Evolutionary conservation across 2,888 invertebrate genomes (phyloP).

Genomic region (Octodonta nipae): DNA sequence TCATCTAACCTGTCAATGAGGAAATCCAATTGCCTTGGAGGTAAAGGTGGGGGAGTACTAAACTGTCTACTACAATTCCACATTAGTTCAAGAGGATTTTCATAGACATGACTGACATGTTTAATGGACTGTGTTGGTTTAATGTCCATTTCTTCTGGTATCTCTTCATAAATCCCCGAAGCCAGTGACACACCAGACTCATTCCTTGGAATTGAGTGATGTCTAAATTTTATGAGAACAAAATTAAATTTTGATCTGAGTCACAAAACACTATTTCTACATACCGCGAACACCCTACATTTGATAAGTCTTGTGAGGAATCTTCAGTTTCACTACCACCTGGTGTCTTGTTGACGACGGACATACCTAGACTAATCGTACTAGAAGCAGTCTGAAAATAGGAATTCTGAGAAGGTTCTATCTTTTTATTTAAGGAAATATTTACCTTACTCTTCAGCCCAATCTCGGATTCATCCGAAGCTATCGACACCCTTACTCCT

Average conservation of each 20-base stretch:
- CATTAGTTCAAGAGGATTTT: constrained; percentile 34
- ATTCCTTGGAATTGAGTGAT: constrained; percentile 39
- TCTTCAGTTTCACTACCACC: constrained; percentile 35
- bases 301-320: constrained; percentile 27
- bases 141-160: constrained; percentile 36
- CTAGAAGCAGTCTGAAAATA: constrained; percentile 30
- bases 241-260: no score
- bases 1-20: constrained; percentile 17
- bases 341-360: constrained; percentile 31
- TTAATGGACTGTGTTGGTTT: constrained; percentile 2
- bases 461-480: constrained; percentile 28
- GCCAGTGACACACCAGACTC: constrained; percentile 46
- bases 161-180: constrained; percentile 56
- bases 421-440: not conserved
- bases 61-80: constrained; percentile 21
- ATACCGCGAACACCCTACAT: no score
- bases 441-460: not conserved
- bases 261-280: no score
- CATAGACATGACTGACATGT: constrained; percentile 28
- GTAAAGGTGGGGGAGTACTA: constrained; percentile 38
- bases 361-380: constrained; percentile 26
- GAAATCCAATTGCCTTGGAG: constrained; percentile 31
- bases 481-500: constrained; percentile 30
- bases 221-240: no score
- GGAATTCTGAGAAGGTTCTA: not conserved